Evolutionary conservation across 2,113 vertebrate genomes (phyloP).

Genomic region (Aspiorhynchus laticeps): DNA sequence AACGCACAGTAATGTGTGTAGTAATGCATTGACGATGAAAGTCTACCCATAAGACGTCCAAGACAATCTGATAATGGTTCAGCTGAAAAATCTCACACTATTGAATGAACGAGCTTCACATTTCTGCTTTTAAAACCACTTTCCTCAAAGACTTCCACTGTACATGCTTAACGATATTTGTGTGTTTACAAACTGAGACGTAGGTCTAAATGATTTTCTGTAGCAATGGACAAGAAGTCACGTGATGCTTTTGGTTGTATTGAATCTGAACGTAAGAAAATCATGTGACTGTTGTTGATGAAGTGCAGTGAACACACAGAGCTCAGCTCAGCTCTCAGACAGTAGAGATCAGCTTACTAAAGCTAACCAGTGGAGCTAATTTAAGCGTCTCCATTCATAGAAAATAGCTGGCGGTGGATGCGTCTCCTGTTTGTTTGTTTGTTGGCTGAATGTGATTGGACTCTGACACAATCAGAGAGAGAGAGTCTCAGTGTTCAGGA

Average conservation of each 20-base stretch:
- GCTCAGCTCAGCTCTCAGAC: not conserved
- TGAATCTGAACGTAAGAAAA: not conserved
- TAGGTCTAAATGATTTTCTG: too few relatives aligned
- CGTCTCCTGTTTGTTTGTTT: slow-evolving; percentile 50
- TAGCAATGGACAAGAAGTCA: not conserved
- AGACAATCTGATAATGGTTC: not conserved
- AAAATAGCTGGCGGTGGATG: slow-evolving; percentile 4
- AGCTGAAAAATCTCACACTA: not conserved
- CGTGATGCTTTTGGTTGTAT: not conserved
- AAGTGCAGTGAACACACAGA: not conserved
- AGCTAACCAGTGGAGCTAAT: slow-evolving; percentile 27
- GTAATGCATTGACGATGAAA: too few relatives aligned
- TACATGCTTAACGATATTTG: not conserved
- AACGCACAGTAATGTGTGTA: too few relatives aligned
- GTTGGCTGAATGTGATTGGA: slow-evolving; percentile 16
- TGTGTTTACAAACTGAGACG: not conserved
- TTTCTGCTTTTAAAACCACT: not conserved
- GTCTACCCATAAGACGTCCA: too few relatives aligned
- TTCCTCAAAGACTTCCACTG: not conserved
- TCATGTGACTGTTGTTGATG: not conserved
- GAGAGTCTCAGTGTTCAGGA: not conserved
- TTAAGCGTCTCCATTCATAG: slow-evolving; percentile 9
- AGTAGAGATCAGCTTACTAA: slow-evolving; percentile 31
- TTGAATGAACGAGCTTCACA: not conserved
- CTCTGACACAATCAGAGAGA: slow-evolving; percentile 21